Conservation (phyloP, 2,888 invertebrate species). For the Perdita meconis region DNA sequence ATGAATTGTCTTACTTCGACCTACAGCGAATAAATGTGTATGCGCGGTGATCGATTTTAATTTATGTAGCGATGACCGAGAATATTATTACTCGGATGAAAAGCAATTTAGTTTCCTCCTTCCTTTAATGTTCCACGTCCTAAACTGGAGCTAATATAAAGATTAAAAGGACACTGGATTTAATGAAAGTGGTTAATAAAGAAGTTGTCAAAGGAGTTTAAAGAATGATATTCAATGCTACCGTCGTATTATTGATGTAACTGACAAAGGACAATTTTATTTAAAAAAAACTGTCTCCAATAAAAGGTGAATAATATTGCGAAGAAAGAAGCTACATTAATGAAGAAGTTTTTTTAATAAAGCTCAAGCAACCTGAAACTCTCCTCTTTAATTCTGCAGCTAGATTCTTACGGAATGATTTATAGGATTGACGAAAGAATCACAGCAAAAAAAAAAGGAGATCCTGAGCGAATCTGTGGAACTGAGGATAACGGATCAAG, state of each 20-base stretch:
- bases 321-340: too few relatives aligned
- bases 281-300: too few relatives aligned
- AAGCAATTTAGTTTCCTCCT: neutral
- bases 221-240: too few relatives aligned
- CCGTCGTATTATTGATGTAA: too few relatives aligned
- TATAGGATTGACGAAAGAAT: neutral
- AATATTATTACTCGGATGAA: neutral
- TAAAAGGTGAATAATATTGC: too few relatives aligned
- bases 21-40: neutral
- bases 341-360: neutral
- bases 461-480: slow-evolving; percentile 10
- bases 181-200: too few relatives aligned
- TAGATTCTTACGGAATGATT: neutral
- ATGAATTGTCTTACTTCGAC: neutral
- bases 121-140: too few relatives aligned
- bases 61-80: neutral
- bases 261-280: too few relatives aligned
- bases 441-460: neutral
- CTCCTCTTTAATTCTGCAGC: neutral
- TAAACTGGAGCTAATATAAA: too few relatives aligned
- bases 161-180: too few relatives aligned
- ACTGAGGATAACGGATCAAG: slow-evolving; percentile 52
- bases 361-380: neutral
- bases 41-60: neutral
- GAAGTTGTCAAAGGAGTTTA: too few relatives aligned